phyloP scores from a whole-genome alignment of 2,888 invertebrate genomes.

The Seladonia tumulorum region DNA sequence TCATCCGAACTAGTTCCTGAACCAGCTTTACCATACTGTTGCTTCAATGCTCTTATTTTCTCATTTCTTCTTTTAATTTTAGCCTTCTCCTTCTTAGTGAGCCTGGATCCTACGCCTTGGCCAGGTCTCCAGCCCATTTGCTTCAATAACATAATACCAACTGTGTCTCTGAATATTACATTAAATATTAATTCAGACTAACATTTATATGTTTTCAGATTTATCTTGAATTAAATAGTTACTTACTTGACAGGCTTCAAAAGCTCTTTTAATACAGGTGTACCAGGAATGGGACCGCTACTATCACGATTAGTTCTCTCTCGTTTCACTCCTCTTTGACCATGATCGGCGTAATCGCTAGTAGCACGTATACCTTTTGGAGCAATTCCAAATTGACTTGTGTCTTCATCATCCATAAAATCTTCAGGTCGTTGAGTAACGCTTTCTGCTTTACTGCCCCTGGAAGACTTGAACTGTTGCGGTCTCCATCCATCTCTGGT shows the following conservation, averaged over 20 bases:
- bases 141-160: constrained; percentile 93
- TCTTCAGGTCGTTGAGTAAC: constrained; percentile 92
- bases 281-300: constrained; percentile 84
- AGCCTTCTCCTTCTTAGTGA: constrained; percentile 84
- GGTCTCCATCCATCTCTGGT: constrained; percentile 98
- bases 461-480: constrained; percentile 94
- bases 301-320: constrained; percentile 80
- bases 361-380: constrained; percentile 93
- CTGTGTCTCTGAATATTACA: constrained; percentile 87
- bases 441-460: constrained; percentile 88
- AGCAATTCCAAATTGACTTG: constrained; percentile 97
- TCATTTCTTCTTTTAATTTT: constrained; percentile 76
- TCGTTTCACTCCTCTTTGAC: constrained; percentile 79
- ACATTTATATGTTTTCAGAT: not conserved
- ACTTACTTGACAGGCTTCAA: constrained; percentile 86
- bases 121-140: constrained; percentile 97
- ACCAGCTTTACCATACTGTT: not conserved
- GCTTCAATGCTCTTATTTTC: constrained; percentile 79
- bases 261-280: constrained; percentile 85
- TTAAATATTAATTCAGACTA: constrained; percentile 8
- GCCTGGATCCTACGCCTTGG: constrained; percentile 91
- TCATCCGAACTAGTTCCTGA: constrained; percentile 80
- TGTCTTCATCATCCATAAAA: constrained; percentile 99
- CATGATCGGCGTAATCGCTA: constrained; percentile 88
- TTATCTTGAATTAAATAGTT: not conserved